These are phyloP conservation scores for Hyles euphorbiae DNA, from an alignment of 1,140 invertebrate genomes.

Conservation along the genomic window DNA sequence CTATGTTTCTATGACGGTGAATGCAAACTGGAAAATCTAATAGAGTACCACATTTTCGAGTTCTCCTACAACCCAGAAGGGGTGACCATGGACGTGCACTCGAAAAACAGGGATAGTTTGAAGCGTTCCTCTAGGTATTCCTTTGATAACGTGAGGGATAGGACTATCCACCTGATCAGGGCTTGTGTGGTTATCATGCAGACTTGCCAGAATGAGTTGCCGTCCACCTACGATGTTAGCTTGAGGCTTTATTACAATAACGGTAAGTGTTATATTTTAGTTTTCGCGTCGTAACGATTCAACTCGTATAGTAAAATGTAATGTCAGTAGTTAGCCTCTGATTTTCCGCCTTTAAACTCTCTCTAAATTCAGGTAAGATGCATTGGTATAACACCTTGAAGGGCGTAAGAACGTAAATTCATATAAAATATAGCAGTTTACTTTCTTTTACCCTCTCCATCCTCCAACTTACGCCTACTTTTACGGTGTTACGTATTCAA, in stretches of 20 bases:
- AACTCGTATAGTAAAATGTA: too few relatives aligned
- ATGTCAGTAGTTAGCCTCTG: too few relatives aligned
- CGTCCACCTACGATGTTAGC: slow-evolving; percentile 37
- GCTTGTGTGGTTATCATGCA: slow-evolving; percentile 40
- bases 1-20: slow-evolving; percentile 57
- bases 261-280: slow-evolving; percentile 25
- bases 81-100: slow-evolving; percentile 41
- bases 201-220: slow-evolving; percentile 28
- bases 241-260: slow-evolving; percentile 57
- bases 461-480: too few relatives aligned
- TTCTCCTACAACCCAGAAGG: slow-evolving; percentile 43
- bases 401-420: too few relatives aligned
- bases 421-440: too few relatives aligned
- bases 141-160: slow-evolving; percentile 39
- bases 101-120: slow-evolving; percentile 25
- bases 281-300: not conserved
- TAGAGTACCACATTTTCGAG: slow-evolving; percentile 58
- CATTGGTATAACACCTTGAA: too few relatives aligned
- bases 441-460: too few relatives aligned
- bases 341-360: too few relatives aligned
- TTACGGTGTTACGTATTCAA: too few relatives aligned
- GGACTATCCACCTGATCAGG: slow-evolving; percentile 38
- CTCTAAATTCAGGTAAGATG: too few relatives aligned
- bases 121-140: slow-evolving; percentile 21
- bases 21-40: slow-evolving; percentile 40